Conservation (phyloP, 2,888 invertebrate genomes). For the Chirona hameri region DNA sequence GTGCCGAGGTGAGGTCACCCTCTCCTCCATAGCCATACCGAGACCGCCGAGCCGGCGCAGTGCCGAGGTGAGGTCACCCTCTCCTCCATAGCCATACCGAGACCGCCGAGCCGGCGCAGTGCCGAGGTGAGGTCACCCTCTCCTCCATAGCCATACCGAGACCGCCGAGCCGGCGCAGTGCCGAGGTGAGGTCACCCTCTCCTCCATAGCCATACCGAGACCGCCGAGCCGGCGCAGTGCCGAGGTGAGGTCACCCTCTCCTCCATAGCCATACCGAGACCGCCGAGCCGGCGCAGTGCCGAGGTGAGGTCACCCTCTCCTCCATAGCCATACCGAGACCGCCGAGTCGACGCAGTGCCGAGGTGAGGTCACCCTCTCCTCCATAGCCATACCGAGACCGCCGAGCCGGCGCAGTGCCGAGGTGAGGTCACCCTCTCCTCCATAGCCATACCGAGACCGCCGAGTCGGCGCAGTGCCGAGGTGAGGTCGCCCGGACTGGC, state of each 20-base stretch:
- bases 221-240: constrained; percentile 76
- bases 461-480: constrained; percentile 66
- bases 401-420: constrained; percentile 73
- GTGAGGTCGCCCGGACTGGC: too few relatives aligned
- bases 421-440: constrained; percentile 65
- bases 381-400: constrained; percentile 81
- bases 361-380: constrained; percentile 63
- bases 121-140: too few relatives aligned
- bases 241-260: too few relatives aligned
- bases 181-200: too few relatives aligned
- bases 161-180: constrained; percentile 73
- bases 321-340: constrained; percentile 84
- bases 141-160: constrained; percentile 79
- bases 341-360: constrained; percentile 71
- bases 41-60: constrained; percentile 75
- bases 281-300: constrained; percentile 73
- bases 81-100: constrained; percentile 75
- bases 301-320: too few relatives aligned
- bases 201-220: constrained; percentile 77
- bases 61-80: too few relatives aligned
- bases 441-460: constrained; percentile 83
- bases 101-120: constrained; percentile 74
- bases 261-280: constrained; percentile 80
- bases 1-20: too few relatives aligned
- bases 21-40: constrained; percentile 75